Evolutionary conservation across 2,888 invertebrate species (phyloP).

Genomic region (Pardosa pseudoannulata): DNA sequence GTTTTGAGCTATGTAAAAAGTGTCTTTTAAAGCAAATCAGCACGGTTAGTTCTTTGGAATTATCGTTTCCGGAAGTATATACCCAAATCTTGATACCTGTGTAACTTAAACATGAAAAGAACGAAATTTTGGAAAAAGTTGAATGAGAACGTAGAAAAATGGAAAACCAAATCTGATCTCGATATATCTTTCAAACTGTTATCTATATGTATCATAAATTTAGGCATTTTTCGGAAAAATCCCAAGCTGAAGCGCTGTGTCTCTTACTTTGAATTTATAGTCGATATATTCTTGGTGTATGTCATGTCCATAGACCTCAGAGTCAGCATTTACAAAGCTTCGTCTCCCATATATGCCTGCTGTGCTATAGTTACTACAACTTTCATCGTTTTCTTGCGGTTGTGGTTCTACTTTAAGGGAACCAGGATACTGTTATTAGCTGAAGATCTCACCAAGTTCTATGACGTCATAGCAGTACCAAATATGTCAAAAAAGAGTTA

Average conservation of each 20-base stretch:
- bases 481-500: background rate
- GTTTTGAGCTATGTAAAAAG: too few relatives aligned
- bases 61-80: too few relatives aligned
- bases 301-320: background rate
- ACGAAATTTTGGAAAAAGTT: background rate
- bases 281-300: background rate
- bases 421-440: background rate
- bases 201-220: background rate
- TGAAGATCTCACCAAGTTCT: background rate
- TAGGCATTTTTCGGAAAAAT: background rate
- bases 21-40: too few relatives aligned
- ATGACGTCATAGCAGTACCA: background rate
- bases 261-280: background rate
- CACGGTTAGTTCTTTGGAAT: too few relatives aligned
- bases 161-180: background rate
- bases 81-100: too few relatives aligned
- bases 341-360: background rate
- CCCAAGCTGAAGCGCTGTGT: background rate
- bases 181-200: background rate
- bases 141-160: background rate
- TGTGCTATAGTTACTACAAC: background rate
- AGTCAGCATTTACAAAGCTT: background rate
- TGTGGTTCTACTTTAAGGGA: background rate
- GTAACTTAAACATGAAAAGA: background rate
- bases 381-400: background rate